A percentile compares a stretch with the other conserved stretches of the same genome.
phyloP scores from a whole-genome alignment of 1,140 invertebrate genomes.

The Papilio polyxenes region DNA sequence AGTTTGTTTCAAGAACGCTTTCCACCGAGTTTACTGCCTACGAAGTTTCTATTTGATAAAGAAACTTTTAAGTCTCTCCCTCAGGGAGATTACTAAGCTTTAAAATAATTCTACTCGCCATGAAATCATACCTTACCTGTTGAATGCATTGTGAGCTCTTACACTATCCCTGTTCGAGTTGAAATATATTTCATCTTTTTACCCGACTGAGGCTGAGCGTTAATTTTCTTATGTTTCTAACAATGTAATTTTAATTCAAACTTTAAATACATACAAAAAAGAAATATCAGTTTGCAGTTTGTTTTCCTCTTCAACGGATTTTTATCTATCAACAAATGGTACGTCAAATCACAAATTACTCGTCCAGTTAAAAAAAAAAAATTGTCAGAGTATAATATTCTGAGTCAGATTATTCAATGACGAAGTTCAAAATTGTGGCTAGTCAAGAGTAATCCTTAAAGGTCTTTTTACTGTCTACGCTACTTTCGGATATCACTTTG shows the following conservation, averaged over 20 bases:
- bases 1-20: conserved; percentile 58
- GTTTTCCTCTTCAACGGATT: too few species aligned
- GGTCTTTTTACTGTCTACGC: conserved; percentile 11
- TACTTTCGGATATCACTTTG: conserved; percentile 56
- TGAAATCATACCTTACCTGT: conserved; percentile 50
- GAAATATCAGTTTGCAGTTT: too few species aligned
- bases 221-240: background rate
- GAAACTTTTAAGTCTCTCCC: conserved; percentile 55
- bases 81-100: conserved; percentile 48
- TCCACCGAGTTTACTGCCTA: conserved; percentile 54
- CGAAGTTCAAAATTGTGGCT: too few species aligned
- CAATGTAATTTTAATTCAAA: too few species aligned
- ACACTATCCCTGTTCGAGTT: background rate
- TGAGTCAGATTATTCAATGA: too few species aligned
- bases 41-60: conserved; percentile 65
- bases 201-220: background rate
- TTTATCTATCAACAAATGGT: too few species aligned
- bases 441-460: background rate
- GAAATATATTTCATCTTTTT: background rate
- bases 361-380: too few species aligned
- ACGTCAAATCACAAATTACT: too few species aligned
- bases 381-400: too few species aligned
- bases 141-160: conserved; percentile 37
- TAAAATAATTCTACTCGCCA: conserved; percentile 52
- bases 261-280: too few species aligned